Percentiles rank a stretch among this genome's conserved stretches.
Evolutionary conservation across 1,140 invertebrate genomes (phyloP).

Genomic region (Nephila pilipes): DNA sequence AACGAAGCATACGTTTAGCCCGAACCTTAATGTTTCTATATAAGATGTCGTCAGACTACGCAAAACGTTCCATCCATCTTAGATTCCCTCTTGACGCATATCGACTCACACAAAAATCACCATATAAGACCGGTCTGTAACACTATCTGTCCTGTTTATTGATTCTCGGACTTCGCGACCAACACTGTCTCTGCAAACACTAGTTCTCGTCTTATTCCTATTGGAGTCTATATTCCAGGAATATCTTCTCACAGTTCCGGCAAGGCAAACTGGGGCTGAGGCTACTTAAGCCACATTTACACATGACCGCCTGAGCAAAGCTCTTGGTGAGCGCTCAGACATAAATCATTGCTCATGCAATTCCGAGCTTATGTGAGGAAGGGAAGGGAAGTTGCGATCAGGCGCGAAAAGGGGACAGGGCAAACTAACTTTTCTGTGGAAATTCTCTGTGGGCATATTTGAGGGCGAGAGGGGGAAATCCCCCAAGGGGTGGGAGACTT

Average conservation of each 20-base stretch:
- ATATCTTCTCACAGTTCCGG: not conserved
- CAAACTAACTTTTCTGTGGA: slow-evolving; percentile 48
- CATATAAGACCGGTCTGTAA: too few relatives aligned
- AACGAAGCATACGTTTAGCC: too few relatives aligned
- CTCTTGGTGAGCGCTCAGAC: slow-evolving; percentile 25
- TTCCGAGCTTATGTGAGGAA: not conserved
- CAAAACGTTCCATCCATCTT: too few relatives aligned
- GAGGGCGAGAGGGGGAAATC: not conserved
- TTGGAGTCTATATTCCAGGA: not conserved
- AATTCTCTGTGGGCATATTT: not conserved
- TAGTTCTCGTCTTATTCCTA: slow-evolving; percentile 12
- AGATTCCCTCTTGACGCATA: too few relatives aligned
- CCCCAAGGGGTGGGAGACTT: slow-evolving; percentile 12
- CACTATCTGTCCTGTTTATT: too few relatives aligned
- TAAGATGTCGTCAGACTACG: too few relatives aligned
- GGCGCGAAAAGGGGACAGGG: slow-evolving; percentile 29
- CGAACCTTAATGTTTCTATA: too few relatives aligned
- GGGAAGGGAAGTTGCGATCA: not conserved
- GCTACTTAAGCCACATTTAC: slow-evolving; percentile 63
- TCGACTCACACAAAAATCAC: too few relatives aligned
- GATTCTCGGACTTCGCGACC: too few relatives aligned
- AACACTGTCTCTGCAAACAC: not conserved
- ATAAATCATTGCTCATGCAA: slow-evolving; percentile 59
- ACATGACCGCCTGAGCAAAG: slow-evolving; percentile 49
- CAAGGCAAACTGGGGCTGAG: not conserved